Conservation (phyloP, 2,888 invertebrate species). For the Oxytorus armatus region DNA sequence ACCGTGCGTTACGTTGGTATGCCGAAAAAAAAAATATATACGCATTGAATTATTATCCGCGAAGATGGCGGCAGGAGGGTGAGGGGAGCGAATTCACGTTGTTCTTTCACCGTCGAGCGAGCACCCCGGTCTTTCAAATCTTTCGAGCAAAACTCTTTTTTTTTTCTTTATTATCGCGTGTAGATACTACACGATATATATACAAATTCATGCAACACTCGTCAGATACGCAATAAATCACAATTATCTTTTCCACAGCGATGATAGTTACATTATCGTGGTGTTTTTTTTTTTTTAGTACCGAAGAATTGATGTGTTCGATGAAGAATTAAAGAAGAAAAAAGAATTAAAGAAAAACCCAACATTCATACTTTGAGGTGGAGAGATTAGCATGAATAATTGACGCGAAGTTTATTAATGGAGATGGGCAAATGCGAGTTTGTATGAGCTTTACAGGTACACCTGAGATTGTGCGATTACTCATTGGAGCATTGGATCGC, state of each 20-base stretch:
- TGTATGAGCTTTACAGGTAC: constrained; percentile 17
- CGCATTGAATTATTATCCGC: constrained; percentile 48
- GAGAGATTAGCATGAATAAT: constrained; percentile 63
- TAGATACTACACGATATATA: constrained; percentile 28
- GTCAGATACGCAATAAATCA: constrained; percentile 11
- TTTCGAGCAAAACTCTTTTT: constrained; percentile 44
- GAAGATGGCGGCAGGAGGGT: constrained; percentile 31
- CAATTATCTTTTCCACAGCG: constrained; percentile 13
- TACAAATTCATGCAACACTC: constrained; percentile 28
- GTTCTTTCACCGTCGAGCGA: constrained; percentile 52
- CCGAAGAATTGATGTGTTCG: constrained; percentile 21
- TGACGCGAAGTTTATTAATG: constrained; percentile 44
- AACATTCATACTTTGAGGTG: constrained; percentile 20
- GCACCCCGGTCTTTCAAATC: constrained; percentile 52
- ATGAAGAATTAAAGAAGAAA: constrained; percentile 18
- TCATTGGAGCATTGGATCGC: constrained; percentile 46
- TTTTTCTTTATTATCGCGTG: neutral
- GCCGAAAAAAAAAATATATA: constrained; percentile 31
- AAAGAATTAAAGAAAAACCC: constrained; percentile 41
- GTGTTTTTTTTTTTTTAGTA: constrained; percentile 26
- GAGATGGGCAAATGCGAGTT: constrained; percentile 32
- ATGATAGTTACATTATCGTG: constrained; percentile 3
- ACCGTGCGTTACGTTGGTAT: constrained; percentile 48
- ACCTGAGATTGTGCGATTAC: constrained; percentile 53
- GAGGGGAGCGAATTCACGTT: constrained; percentile 4